Base-by-base conservation (phyloP, 2,113 vertebrate genomes). In the Oryzias celebensis region DNA sequence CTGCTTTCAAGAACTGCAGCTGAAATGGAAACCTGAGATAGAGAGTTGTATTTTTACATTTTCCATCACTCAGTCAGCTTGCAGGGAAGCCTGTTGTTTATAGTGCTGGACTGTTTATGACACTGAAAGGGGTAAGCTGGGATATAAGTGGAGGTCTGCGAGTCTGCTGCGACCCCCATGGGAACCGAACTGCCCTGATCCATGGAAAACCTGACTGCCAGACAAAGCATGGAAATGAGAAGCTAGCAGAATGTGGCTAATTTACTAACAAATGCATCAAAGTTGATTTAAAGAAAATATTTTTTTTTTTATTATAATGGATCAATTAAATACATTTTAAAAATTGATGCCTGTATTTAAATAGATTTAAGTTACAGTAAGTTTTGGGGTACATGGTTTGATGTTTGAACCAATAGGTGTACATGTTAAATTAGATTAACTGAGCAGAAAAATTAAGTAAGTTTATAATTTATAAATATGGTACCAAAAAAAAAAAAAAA, bases 71-170 rank as follows among this genome's bases (percentile, higher is more conserved):
- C 74, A 77, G 60, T 64, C 36, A 75, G 65, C 20, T 41, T 73
- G 90, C 91, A 88, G 94, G 94, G 94, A 94, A 95, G 92, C 91
- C 90, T 93, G 91, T 79, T 96, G 93, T 96, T 96, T 96, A 96
- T 92, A 89, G 90, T 88, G 83, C 1, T 82, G 90, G 88, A 83
- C 90, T 93, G 93, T 77, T 86, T 93, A 93, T 94, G 92, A 93
- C 82, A 88, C 87, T 84, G 83, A 53, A 63, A 92, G 87, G 85
- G 90, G 90, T 94, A 94, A 94, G 94, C 91, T 89, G 87, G 90
- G 47, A 84, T 84, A 86, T 82, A 84, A 80, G 91, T 91, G 91
- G 82, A 88, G 90, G 84, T 85, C 93, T 92, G 85, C 88, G 86
- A 81, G 91, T 66, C 83, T 71, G 83, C 80, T 36, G 85, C 93